Evolutionary conservation across 1,140 invertebrate genomes (phyloP), one percentile per base, ranked within the genome.

Genomic region (Anastatus disparis): DNA sequence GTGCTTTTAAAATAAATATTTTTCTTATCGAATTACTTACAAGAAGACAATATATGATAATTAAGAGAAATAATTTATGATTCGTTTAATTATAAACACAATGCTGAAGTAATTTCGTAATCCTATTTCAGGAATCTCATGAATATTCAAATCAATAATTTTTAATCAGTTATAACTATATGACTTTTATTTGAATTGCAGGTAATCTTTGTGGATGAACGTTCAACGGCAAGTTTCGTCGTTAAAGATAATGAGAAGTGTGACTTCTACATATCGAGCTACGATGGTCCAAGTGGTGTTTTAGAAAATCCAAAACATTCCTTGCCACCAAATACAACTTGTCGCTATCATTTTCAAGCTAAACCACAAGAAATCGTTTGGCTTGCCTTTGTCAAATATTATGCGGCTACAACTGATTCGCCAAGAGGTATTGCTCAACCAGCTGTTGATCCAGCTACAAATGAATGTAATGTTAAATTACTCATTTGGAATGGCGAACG

Each of bases 301-400:
- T 74, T 90, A 31, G 92, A 94, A 77, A 94, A 92, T 77, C 94
- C 94, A 0, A 89, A 91, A 58, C 94, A 95, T 80, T 95, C 94
- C 2, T 80, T 95, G 52, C 91, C 94, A 0, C 92, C 93, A 0
- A 95, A 95, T 80, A 95, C 93, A 1, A 95, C 94, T 1, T 96
- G 94, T 78, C 85, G 87, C 20, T 90, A 89, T 75, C 85, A 87
- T 62, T 89, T 90, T 70, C 87, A 90, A 82, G 93, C 92, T 15
- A 90, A 90, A 48, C 84, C 88, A 15, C 90, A 91, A 68, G 93
- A 94, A 82, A 91, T 93, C 53, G 91, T 95, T 17, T 95, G 93
- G 93, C 88, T 94, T 67, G 93, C 93, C 2, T 94, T 95, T 76
- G 89, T 94, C 77, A 94, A 94, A 81, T 94, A 93, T 77, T 91